A percentile compares a stretch with the other conserved stretches of the same genome.
These are phyloP conservation scores for Odontomachus brunneus DNA, from an alignment of 1,140 invertebrate genomes.

Conservation along the genomic window DNA sequence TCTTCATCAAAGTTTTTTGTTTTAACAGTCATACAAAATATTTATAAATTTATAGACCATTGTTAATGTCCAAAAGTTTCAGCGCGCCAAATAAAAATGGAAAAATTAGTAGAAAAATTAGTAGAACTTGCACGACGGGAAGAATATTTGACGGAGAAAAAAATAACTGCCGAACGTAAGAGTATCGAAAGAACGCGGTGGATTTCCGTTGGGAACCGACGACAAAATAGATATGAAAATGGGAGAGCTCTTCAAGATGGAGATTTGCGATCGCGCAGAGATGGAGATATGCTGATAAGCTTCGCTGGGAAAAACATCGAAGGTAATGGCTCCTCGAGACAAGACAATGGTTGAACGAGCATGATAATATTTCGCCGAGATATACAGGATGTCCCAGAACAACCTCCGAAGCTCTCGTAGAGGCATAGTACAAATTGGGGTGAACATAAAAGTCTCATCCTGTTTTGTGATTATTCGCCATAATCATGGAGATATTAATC, in stretches of 20 bases:
- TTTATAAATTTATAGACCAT: no score
- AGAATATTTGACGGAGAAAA: background rate
- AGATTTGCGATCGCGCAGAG: constrained; percentile 19
- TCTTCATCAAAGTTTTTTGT: background rate
- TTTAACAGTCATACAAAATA: background rate
- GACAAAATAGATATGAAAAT: constrained; percentile 12
- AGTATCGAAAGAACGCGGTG: background rate
- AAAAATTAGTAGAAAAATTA: constrained; percentile 2
- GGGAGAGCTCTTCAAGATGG: constrained; percentile 2
- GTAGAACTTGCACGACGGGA: background rate
- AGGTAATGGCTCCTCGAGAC: constrained; percentile 12
- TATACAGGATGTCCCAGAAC: no score
- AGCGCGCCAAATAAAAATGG: background rate
- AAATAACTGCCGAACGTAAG: background rate
- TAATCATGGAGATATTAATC: no score
- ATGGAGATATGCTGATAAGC: background rate
- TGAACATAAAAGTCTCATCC: no score
- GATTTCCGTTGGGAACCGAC: constrained; percentile 25
- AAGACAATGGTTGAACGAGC: constrained; percentile 15
- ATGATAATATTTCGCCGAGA: constrained; percentile 36
- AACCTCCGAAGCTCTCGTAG: no score
- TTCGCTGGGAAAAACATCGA: background rate
- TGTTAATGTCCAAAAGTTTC: background rate
- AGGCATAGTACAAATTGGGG: no score
- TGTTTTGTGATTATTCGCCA: no score